Conservation (phyloP, 2,797 vertebrate genomes). For the Mergus octosetaceus region DNA sequence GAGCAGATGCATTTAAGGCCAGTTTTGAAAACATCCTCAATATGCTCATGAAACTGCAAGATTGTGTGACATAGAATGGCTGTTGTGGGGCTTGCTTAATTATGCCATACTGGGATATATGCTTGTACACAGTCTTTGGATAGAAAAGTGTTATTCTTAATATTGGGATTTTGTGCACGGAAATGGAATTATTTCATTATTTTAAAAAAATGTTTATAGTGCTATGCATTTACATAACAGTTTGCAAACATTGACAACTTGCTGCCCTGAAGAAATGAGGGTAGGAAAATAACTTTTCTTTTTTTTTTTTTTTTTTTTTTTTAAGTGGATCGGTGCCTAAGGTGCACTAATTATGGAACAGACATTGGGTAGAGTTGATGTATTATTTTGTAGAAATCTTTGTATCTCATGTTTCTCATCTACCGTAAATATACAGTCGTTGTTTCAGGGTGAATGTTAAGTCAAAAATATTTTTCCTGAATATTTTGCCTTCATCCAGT, state of each 20-base stretch:
- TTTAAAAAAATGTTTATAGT: background rate
- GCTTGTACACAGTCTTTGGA: background rate
- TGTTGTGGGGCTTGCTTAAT: background rate
- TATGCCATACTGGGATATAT: background rate
- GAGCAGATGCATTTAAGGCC: background rate
- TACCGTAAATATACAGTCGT: constrained; percentile 15
- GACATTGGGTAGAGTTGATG: background rate
- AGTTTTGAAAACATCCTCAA: background rate
- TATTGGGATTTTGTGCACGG: background rate
- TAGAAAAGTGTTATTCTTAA: background rate
- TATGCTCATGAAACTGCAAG: background rate
- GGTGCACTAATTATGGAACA: constrained; percentile 51
- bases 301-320: background rate
- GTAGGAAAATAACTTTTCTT: background rate
- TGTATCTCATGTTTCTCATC: constrained; percentile 1
- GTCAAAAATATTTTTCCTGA: constrained; percentile 1
- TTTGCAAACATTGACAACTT: constrained; percentile 12
- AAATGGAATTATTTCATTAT: constrained; percentile 4
- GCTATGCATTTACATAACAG: background rate
- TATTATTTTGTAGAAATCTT: constrained; percentile 11
- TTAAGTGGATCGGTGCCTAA: constrained; percentile 48
- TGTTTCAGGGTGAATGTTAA: constrained; percentile 34
- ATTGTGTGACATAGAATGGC: background rate
- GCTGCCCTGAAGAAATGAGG: constrained; percentile 26
- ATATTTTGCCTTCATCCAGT: background rate